phyloP scores from a whole-genome alignment of 2,888 invertebrate species.

The Cataglyphis albicans region DNA sequence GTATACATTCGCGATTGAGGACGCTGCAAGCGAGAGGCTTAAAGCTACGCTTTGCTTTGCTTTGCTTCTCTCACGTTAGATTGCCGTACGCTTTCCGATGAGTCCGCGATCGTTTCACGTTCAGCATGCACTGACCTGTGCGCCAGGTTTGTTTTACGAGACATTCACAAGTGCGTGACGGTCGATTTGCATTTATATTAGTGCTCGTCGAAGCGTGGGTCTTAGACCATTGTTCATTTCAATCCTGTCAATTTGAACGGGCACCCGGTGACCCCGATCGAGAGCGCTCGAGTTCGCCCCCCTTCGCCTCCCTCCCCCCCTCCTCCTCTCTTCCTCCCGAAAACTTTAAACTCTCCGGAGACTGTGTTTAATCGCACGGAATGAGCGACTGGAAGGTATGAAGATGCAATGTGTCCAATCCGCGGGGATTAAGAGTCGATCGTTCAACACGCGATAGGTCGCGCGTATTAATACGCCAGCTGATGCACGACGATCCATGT shows the following conservation, averaged over 20 bases:
- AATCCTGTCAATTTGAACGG: slow-evolving; percentile 76
- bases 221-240: slow-evolving; percentile 77
- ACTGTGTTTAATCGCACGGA: slow-evolving; percentile 80
- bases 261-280: slow-evolving; percentile 55
- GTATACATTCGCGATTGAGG: background rate
- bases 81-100: slow-evolving; percentile 58
- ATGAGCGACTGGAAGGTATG: slow-evolving; percentile 77
- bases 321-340: slow-evolving; percentile 18
- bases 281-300: slow-evolving; percentile 31
- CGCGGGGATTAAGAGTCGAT: slow-evolving; percentile 74
- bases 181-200: slow-evolving; percentile 84
- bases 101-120: slow-evolving; percentile 61
- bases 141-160: slow-evolving; percentile 73
- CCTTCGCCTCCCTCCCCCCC: rapidly evolving
- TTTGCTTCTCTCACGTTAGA: slow-evolving; percentile 38
- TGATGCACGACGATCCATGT: slow-evolving; percentile 59
- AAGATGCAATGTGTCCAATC: slow-evolving; percentile 66
- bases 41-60: background rate
- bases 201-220: slow-evolving; percentile 77
- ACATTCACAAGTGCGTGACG: slow-evolving; percentile 71
- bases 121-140: slow-evolving; percentile 58
- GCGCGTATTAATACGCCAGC: slow-evolving; percentile 74
- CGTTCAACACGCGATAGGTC: slow-evolving; percentile 42
- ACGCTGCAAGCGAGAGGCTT: background rate
- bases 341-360: slow-evolving; percentile 75